A percentile compares a stretch with the other conserved stretches of the same genome.
Conservation (phyloP, 2,888 invertebrate species). For the Lasioglossum lativentre region DNA sequence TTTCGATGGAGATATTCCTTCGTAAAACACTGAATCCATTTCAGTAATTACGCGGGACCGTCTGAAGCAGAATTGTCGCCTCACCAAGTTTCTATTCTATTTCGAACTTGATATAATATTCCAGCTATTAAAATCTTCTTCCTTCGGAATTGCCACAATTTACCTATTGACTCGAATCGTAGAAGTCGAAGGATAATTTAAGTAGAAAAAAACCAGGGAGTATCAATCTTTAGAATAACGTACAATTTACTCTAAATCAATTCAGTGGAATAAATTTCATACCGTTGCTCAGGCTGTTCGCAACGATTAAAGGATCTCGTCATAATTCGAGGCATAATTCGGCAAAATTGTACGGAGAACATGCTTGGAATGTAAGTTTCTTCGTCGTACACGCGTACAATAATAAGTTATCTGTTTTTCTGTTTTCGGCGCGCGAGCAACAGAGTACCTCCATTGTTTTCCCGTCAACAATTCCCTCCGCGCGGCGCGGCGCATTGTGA, state of each 20-base stretch:
- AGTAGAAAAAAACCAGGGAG: background rate
- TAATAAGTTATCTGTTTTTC: background rate
- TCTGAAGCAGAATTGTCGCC: background rate
- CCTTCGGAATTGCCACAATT: background rate
- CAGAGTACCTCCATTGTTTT: conserved; percentile 17
- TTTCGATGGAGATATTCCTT: background rate
- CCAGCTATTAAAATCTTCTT: background rate
- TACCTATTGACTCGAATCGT: background rate
- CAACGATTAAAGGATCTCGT: too few species aligned
- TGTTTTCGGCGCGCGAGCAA: conserved; percentile 5
- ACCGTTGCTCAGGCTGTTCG: background rate
- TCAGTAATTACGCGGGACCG: background rate
- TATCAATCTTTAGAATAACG: background rate
- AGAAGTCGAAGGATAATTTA: background rate
- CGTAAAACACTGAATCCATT: background rate
- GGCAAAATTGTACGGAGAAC: background rate
- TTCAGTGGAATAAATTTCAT: background rate
- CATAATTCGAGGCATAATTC: background rate
- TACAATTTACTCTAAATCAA: background rate
- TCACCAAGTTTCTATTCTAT: background rate
- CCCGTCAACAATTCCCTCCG: background rate
- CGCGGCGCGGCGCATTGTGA: background rate
- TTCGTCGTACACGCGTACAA: background rate
- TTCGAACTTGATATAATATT: background rate
- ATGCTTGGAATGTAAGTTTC: background rate